Evolutionary conservation across 1,140 invertebrate genomes (phyloP).

Genomic region (Popillia japonica): DNA sequence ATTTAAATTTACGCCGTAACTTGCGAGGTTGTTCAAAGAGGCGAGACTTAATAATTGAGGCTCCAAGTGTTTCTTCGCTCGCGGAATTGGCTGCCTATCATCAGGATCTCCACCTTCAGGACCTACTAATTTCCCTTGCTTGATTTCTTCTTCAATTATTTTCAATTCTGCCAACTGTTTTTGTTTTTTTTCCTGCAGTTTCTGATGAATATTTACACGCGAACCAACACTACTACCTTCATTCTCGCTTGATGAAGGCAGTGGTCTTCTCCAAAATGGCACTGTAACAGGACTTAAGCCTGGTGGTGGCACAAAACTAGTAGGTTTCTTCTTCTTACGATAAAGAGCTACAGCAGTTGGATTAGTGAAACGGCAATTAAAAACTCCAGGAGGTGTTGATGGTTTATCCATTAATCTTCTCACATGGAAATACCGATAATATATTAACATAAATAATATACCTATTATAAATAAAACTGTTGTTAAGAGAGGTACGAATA

Average conservation of each 20-base stretch:
- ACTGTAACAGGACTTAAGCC: conserved; percentile 64
- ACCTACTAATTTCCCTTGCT: conserved; percentile 68
- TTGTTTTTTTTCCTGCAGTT: conserved; percentile 87
- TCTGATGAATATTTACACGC: conserved; percentile 84
- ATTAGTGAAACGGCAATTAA: conserved; percentile 87
- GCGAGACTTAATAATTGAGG: conserved; percentile 57
- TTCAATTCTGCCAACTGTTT: conserved; percentile 84
- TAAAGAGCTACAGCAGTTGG: conserved; percentile 63
- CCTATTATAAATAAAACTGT: conserved; percentile 73
- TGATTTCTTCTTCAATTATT: conserved; percentile 85
- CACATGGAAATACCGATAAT: conserved; percentile 82
- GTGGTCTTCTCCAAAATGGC: conserved; percentile 83
- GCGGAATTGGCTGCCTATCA: conserved; percentile 67
- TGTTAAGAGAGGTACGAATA: conserved; percentile 62
- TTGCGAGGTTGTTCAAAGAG: conserved; percentile 57
- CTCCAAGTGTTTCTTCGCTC: conserved; percentile 67
- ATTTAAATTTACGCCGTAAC: conserved; percentile 59
- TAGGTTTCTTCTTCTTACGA: conserved; percentile 90
- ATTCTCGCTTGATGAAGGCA: conserved; percentile 74
- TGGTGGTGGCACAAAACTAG: conserved; percentile 83
- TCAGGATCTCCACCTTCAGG: conserved; percentile 60
- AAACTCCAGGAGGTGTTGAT: conserved; percentile 77
- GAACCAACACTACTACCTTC: conserved; percentile 77
- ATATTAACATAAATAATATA: conserved; percentile 85
- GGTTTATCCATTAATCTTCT: conserved; percentile 62